Base-by-base conservation (phyloP, 2,113 vertebrate genomes). In the Alosa alosa region DNA sequence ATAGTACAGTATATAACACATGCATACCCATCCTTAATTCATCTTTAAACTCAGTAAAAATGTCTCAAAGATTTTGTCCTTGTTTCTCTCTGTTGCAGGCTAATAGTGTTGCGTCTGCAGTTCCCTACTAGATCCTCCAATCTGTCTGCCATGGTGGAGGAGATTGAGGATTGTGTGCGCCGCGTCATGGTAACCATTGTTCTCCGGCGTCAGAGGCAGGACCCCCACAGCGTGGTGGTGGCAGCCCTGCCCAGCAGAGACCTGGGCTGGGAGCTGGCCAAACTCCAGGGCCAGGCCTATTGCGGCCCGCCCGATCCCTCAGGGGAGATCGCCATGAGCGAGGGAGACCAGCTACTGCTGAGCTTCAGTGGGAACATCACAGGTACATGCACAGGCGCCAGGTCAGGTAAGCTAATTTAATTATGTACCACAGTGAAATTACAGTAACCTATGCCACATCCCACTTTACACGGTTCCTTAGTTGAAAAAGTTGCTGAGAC, bases 321-420 rank as follows among this genome's bases (percentile, higher is more conserved):
- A 0, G 78, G 92, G 0, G 94, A 94, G 82, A 95, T 97, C 84
- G 88, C 89, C 78, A 93, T 99, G 92, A 90, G 84, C 88, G 96
- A 99, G 87, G 96, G 96, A 88, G 96, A 98, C 3, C 96, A 96
- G 86, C 93, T 98, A 81, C 88, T 96, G 84, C 93, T 97, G 39
- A 92, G 75, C 18, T 97, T 98, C 92, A 94, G 86, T 39, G 96
- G 97, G 90, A 98, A 98, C 89, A 97, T 98, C 91, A 94, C 93
- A 88, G 95, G 95, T 81, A 94, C 93, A 90, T 95, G 96, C 97
- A 86, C 9, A 64, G 10, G 18, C 18, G 25, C 2, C 36, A 81
- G 72, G 25, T 50, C 20, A n/a, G 15, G 20, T 64, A 46, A 39
- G 3, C 11, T 6, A 10, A 15, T 13, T 5, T 25, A 72, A 9